These are phyloP conservation scores for Hyles vespertilio DNA, from an alignment of 1,140 invertebrate species.

Conservation along the genomic window DNA sequence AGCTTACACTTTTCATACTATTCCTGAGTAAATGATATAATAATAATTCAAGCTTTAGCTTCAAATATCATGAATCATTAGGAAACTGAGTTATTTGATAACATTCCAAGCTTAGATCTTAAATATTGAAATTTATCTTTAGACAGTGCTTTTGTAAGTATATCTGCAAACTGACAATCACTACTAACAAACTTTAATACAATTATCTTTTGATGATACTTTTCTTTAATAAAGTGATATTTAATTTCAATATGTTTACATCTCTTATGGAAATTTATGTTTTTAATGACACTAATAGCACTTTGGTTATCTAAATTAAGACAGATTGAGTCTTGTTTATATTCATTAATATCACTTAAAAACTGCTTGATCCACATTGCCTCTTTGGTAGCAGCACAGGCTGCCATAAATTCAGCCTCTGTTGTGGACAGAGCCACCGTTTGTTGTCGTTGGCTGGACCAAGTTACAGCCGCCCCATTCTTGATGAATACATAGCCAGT, in stretches of 20 bases:
- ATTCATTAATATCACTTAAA: constrained; percentile 18
- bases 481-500: constrained; percentile 21
- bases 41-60: too few species aligned
- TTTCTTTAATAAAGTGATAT: constrained; percentile 24
- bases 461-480: constrained; percentile 20
- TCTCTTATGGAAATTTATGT: constrained; percentile 20
- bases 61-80: too few species aligned
- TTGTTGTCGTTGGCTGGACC: constrained; percentile 16
- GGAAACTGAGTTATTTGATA: too few species aligned
- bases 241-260: constrained; percentile 21
- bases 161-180: constrained; percentile 17
- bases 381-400: constrained; percentile 21
- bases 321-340: constrained; percentile 10
- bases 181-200: constrained; percentile 16
- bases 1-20: too few species aligned
- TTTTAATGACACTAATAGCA: constrained; percentile 18
- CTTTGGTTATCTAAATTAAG: constrained; percentile 22
- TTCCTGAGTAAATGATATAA: too few species aligned
- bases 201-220: constrained; percentile 19
- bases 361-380: constrained; percentile 22
- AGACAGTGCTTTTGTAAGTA: constrained; percentile 19
- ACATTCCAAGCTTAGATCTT: too few species aligned
- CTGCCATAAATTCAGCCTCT: constrained; percentile 16
- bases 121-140: constrained; percentile 10
- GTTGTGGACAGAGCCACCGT: constrained; percentile 19